Evolutionary conservation across 2,113 vertebrate species (phyloP).

Genomic region (Perognathus longimembris): DNA sequence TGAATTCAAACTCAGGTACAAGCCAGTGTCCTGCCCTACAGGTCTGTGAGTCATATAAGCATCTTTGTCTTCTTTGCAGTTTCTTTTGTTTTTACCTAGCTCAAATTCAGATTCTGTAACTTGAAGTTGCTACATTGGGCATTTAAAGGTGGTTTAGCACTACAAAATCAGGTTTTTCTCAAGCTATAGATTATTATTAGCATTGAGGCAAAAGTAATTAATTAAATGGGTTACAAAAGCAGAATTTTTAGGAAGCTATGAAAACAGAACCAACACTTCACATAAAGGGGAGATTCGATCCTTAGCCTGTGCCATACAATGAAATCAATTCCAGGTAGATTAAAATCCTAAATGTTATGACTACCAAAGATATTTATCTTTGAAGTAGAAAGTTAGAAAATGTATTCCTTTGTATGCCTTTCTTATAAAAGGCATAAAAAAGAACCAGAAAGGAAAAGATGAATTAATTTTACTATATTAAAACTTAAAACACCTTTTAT

Average conservation of each 20-base stretch:
- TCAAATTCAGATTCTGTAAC: background rate
- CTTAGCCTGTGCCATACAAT: background rate
- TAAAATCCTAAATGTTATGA: slow-evolving; percentile 8
- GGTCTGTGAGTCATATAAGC: background rate
- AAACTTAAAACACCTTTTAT: slow-evolving; percentile 41
- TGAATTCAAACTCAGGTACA: no score
- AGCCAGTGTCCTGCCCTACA: no score
- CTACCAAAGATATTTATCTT: background rate
- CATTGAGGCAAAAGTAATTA: background rate
- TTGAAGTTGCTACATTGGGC: background rate
- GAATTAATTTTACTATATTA: background rate
- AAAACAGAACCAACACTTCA: background rate
- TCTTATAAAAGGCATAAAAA: background rate
- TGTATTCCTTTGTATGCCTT: background rate
- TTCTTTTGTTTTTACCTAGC: background rate
- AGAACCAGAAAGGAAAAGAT: background rate
- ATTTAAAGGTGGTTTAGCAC: background rate
- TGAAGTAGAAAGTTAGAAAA: background rate
- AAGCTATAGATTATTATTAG: background rate
- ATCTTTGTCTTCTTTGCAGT: background rate
- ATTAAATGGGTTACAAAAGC: background rate
- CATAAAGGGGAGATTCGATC: background rate
- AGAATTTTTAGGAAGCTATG: background rate
- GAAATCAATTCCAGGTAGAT: background rate
- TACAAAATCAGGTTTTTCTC: background rate